Base-by-base conservation (phyloP, 2,888 invertebrate species). In the Dasysyrphus albostriatus region DNA sequence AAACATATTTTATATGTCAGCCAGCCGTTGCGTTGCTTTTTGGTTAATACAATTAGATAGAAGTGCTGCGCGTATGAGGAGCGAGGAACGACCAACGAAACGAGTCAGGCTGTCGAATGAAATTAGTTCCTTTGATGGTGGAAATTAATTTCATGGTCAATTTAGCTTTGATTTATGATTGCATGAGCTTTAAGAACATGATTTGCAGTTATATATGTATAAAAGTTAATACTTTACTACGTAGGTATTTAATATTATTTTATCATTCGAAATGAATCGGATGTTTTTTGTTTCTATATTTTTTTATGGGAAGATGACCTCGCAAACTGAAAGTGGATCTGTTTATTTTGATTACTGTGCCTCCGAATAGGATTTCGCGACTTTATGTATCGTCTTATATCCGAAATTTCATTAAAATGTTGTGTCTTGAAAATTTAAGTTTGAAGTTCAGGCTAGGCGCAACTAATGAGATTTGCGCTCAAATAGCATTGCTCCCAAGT, bases 71-170 rank as follows among this genome's bases (percentile, higher is more conserved):
- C 49, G 19, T 10, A 7, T 42, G 44, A 69, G 44, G 37, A 16
- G 24, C 51, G 14, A 24, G 7, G 42, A 29, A 32, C 32, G 51
- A 14, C 34, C 24, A 44, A 59, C 44, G 42, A 44, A 44, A 59
- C 44, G 42, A 44, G 39, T 51, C 47, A 47, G 67, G 44, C 69
- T 76, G 75, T 63, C 54, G 70, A 72, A 49, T 56, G 39, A 81
- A 85, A 85, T 85, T 81, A 63, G 81, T 81, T 81, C 81, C 49
- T 67, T 73, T 85, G 58, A 63, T 83, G 70, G 72, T 69, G 61
- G 61, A 73, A 77, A 85, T 81, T 81, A 73, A 77, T 81, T 81
- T 81, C 82, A 85, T 63, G 73, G 84, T 77, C 84, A 85, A 81
- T 85, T 81, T 67, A 51, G 54, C 44, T 14, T 34, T 54, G 76